These are phyloP conservation scores for Henricia sp. DNA, from an alignment of 53 echinoderm and acorn worm species.

Conservation along the genomic window DNA sequence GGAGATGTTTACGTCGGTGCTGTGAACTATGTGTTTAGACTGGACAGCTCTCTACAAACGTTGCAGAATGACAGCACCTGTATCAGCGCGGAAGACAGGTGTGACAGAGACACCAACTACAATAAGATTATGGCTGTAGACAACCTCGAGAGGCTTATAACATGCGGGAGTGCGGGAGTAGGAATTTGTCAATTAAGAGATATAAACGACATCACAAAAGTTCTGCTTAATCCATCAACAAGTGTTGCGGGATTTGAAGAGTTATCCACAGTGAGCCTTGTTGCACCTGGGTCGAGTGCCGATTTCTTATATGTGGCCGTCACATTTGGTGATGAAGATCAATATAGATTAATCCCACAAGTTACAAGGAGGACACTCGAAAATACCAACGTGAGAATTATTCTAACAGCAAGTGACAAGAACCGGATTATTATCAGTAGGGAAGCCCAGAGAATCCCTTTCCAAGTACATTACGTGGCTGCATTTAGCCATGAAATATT, in stretches of 20 bases:
- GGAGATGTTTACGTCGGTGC: conserved; percentile 58
- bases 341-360: neutral
- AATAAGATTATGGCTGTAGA: conserved; percentile 59
- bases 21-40: conserved; percentile 32
- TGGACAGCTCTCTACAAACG: neutral
- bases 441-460: neutral
- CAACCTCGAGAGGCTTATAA: conserved; percentile 29
- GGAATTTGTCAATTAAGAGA: conserved; percentile 43
- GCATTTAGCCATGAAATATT: neutral
- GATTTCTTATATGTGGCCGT: conserved; percentile 34
- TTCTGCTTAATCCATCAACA: neutral
- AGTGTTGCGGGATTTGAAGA: conserved; percentile 2
- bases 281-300: conserved; percentile 29
- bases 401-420: neutral
- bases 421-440: neutral
- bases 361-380: neutral
- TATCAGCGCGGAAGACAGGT: neutral
- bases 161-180: conserved; percentile 54
- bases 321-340: neutral
- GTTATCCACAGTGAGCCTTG: conserved; percentile 8
- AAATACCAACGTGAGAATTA: neutral
- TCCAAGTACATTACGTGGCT: conserved; percentile 3
- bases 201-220: neutral
- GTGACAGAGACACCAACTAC: conserved; percentile 38
- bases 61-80: conserved; percentile 38